Evolutionary conservation across 2,888 invertebrate genomes (phyloP).

Genomic region (Petrophora chlorosata): DNA sequence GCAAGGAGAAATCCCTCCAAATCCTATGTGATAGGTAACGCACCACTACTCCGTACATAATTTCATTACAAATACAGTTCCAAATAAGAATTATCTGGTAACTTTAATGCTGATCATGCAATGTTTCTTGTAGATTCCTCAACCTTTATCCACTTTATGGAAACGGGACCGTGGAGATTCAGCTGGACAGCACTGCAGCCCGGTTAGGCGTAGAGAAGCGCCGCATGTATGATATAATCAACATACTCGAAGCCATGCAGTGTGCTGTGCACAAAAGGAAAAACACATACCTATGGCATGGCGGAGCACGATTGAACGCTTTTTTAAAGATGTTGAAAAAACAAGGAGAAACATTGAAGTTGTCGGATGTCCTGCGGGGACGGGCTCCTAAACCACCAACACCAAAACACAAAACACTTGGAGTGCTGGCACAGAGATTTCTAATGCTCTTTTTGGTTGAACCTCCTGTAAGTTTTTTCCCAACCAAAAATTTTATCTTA

Average conservation of each 20-base stretch:
- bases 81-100: neutral
- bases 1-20: conserved; percentile 85
- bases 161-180: conserved; percentile 81
- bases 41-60: too few species aligned
- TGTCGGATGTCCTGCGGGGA: conserved; percentile 80
- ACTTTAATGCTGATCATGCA: neutral
- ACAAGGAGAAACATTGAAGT: conserved; percentile 79
- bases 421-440: conserved; percentile 88
- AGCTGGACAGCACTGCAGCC: conserved; percentile 86
- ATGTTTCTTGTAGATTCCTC: conserved; percentile 72
- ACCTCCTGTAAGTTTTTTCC: conserved; percentile 77
- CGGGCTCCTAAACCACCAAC: conserved; percentile 74
- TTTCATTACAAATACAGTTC: neutral
- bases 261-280: conserved; percentile 87
- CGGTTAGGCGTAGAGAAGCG: conserved; percentile 86
- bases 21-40: conserved; percentile 85
- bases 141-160: conserved; percentile 81
- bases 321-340: conserved; percentile 86
- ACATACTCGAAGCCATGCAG: conserved; percentile 88
- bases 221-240: conserved; percentile 89
- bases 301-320: conserved; percentile 83
- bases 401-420: conserved; percentile 86
- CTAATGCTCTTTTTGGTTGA: conserved; percentile 88
- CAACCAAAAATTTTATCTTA: neutral
- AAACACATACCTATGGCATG: conserved; percentile 88